Conservation (phyloP, 2,888 invertebrate species). For the Ferrisia virgata region DNA sequence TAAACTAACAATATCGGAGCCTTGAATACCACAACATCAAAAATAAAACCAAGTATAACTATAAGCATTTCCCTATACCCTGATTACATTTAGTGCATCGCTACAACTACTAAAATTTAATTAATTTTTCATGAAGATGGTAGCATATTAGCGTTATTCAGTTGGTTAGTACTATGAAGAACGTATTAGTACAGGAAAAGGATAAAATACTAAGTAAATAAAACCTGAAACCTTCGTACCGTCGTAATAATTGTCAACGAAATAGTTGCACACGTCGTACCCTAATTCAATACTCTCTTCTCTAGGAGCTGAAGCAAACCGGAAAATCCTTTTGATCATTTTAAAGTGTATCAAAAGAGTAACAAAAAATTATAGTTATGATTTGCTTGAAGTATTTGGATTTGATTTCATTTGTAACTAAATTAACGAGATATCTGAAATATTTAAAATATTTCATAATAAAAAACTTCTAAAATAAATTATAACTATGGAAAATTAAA, state of each 20-base stretch:
- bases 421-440: constrained; percentile 20
- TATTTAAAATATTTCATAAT: background rate
- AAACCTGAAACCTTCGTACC: constrained; percentile 16
- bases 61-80: no score
- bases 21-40: no score
- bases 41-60: no score
- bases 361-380: background rate
- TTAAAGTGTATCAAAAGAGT: background rate
- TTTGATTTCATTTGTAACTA: background rate
- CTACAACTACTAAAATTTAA: background rate
- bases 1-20: no score
- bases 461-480: background rate
- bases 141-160: background rate
- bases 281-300: constrained; percentile 37
- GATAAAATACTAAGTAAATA: background rate
- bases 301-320: background rate
- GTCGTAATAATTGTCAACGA: constrained; percentile 34
- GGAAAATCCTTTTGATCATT: constrained; percentile 36
- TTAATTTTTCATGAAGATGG: background rate
- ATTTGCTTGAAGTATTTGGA: background rate
- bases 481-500: background rate
- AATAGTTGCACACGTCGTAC: constrained; percentile 29
- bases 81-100: no score
- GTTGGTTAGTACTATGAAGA: background rate
- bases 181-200: background rate